These are phyloP conservation scores for Protophormia terraenovae DNA, from an alignment of 2,888 invertebrate genomes.

Conservation along the genomic window DNA sequence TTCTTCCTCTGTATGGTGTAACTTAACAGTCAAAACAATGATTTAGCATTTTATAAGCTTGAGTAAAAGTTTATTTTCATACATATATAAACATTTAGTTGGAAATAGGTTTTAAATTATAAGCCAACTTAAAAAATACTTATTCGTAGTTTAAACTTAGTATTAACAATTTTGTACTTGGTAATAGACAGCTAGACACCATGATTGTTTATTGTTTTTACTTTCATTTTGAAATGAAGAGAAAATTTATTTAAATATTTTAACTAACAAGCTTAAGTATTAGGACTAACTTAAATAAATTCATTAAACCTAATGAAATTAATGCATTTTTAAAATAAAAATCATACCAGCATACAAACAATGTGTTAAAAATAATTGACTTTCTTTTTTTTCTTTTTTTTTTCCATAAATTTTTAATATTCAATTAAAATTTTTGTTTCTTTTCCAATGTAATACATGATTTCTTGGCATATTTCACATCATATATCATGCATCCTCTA, in stretches of 20 bases:
- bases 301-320: background rate
- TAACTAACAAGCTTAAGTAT: background rate
- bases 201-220: slow-evolving; percentile 42
- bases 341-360: no score
- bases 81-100: background rate
- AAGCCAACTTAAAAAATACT: slow-evolving; percentile 17
- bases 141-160: no score
- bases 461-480: slow-evolving; percentile 17
- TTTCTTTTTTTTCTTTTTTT: no score
- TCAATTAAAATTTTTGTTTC: background rate
- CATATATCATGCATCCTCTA: background rate
- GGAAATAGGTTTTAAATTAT: background rate
- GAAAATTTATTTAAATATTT: background rate
- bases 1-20: background rate
- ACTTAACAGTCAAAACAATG: slow-evolving; percentile 39
- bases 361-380: slow-evolving; percentile 19
- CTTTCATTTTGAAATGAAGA: slow-evolving; percentile 37
- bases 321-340: background rate
- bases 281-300: background rate
- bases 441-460: slow-evolving; percentile 24
- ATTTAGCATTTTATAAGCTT: slow-evolving; percentile 45
- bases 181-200: background rate
- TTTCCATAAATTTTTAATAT: background rate
- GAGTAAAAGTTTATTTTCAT: slow-evolving; percentile 33
- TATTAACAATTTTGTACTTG: background rate